Evolutionary conservation across 1,140 invertebrate species (phyloP).

Genomic region (Zophobas morio): DNA sequence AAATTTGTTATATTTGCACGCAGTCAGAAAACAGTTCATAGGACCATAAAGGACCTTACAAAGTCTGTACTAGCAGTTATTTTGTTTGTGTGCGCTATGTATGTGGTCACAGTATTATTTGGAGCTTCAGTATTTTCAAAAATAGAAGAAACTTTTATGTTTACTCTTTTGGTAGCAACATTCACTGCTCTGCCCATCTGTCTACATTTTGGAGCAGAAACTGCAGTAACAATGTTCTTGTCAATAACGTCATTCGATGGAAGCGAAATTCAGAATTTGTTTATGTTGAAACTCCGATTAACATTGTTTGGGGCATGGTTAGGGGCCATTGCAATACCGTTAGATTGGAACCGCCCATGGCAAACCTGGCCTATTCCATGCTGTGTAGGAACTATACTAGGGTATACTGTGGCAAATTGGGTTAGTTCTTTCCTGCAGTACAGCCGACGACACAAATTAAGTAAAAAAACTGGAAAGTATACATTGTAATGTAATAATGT

Average conservation of each 20-base stretch:
- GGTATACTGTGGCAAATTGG: conserved; percentile 68
- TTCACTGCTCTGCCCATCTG: conserved; percentile 78
- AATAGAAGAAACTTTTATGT: conserved; percentile 81
- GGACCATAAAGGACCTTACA: too few relatives aligned
- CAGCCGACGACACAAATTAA: background rate
- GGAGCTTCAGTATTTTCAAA: conserved; percentile 79
- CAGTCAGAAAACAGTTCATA: too few relatives aligned
- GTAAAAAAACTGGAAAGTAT: conserved; percentile 26
- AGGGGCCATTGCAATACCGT: conserved; percentile 88
- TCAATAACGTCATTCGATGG: conserved; percentile 69
- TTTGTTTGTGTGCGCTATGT: conserved; percentile 65
- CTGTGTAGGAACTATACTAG: conserved; percentile 78
- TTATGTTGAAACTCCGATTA: conserved; percentile 72
- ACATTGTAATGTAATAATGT: background rate
- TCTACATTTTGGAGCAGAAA: conserved; percentile 74
- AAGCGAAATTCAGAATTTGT: conserved; percentile 71
- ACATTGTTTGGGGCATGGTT: conserved; percentile 89
- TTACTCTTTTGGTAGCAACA: conserved; percentile 76
- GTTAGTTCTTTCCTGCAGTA: conserved; percentile 16
- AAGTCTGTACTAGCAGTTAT: too few relatives aligned
- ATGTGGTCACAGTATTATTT: conserved; percentile 79
- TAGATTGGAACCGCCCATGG: conserved; percentile 95
- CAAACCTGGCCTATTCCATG: conserved; percentile 88
- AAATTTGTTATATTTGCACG: too few relatives aligned
- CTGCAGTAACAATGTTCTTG: conserved; percentile 70